Percentiles rank a stretch among this genome's conserved stretches.
Conservation (phyloP, 2,113 vertebrate genomes). For the Donacobius atricapilla region DNA sequence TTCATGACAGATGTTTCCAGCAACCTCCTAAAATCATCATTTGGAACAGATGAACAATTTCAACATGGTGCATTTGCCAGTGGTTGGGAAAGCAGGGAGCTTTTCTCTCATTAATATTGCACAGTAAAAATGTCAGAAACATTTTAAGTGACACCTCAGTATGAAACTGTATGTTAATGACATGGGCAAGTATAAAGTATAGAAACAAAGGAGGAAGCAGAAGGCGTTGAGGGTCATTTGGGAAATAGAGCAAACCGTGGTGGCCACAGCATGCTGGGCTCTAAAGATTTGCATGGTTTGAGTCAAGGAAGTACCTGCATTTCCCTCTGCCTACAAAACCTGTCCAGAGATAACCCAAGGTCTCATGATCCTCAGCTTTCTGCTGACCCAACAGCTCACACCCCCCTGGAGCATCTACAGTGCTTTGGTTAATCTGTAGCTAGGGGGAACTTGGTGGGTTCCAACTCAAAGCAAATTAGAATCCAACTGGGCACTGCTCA, state of each 20-base stretch:
- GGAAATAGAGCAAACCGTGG: not conserved
- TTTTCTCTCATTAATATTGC: not conserved
- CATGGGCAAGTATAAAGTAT: accelerated
- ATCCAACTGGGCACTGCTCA: not conserved
- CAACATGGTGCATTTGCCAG: accelerated
- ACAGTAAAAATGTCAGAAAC: not conserved
- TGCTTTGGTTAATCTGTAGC: not conserved
- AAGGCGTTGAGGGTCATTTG: not conserved
- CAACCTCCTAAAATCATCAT: not conserved
- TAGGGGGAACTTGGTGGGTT: not conserved
- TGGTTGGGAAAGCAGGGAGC: not conserved
- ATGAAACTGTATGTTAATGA: not conserved
- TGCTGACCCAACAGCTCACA: not conserved
- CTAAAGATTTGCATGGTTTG: not conserved
- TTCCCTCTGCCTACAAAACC: not conserved
- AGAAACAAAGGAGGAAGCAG: not conserved
- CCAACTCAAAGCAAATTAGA: not conserved
- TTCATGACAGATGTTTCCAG: not conserved
- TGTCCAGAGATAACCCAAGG: not conserved
- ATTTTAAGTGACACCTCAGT: not conserved
- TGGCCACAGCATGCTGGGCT: not conserved
- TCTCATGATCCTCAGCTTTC: not conserved
- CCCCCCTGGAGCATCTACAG: accelerated
- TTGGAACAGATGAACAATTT: not conserved
- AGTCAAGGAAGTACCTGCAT: not conserved